phyloP scores from a whole-genome alignment of 2,797 vertebrate species.

The Bradypodion ventrale region DNA sequence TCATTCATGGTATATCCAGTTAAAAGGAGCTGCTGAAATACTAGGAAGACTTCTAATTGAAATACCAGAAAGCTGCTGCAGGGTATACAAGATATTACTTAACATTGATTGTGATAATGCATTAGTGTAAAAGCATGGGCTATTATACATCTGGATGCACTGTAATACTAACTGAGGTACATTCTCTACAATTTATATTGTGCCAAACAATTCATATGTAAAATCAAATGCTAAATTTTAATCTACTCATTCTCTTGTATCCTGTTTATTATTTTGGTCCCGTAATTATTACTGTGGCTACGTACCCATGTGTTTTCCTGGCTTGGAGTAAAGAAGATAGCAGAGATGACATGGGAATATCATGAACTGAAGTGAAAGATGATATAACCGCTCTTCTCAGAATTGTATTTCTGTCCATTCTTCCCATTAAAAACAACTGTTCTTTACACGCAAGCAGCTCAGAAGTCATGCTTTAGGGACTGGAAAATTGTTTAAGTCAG shows the following conservation, averaged over 20 bases:
- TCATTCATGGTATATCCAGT: neutral
- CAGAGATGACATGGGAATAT: neutral
- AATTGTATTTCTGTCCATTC: neutral
- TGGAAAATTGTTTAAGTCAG: slow-evolving; percentile 26
- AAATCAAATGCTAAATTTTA: neutral
- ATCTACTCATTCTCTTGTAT: neutral
- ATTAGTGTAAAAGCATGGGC: too few species aligned
- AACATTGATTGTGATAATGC: too few species aligned
- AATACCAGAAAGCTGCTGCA: neutral
- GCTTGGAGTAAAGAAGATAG: slow-evolving; percentile 1
- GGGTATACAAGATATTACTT: neutral
- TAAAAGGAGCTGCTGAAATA: neutral
- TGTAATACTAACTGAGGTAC: neutral
- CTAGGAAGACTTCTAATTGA: too few species aligned
- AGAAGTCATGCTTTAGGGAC: slow-evolving; percentile 27
- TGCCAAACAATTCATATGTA: neutral
- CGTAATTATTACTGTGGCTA: neutral
- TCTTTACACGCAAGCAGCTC: neutral
- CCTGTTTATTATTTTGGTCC: neutral
- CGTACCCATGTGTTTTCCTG: neutral
- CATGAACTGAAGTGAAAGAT: fast-evolving
- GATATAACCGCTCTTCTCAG: neutral
- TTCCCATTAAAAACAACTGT: neutral
- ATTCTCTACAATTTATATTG: neutral
- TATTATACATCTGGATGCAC: too few species aligned